Evolutionary conservation across 2,797 vertebrate genomes (phyloP), one percentile per base, ranked within the genome.

Genomic region (Scomberomorus guttatus): DNA sequence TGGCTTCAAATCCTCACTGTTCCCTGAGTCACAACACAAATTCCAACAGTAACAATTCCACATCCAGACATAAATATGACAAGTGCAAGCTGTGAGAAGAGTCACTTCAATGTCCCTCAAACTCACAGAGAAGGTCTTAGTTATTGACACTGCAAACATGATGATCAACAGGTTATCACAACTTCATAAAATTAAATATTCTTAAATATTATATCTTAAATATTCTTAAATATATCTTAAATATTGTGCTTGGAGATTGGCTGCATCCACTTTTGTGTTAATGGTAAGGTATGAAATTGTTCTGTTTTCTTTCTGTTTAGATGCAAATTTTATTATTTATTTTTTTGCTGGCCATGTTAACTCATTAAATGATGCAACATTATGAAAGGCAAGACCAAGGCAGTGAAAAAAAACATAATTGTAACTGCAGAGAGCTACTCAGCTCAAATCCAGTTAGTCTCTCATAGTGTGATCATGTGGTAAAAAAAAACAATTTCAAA

Each of bases 91-190:
- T 52, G n/a, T 5, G 13, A 32, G 29, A 32, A 32, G 37, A 1
- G 42, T 72, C 29, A 32, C 29, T 32, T 32, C 6, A 32, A 32
- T 32, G 9, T 96, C 96, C 96, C 60, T 97, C 96, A 5, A 96
- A 96, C 80, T 97, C 96, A 0, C 37, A 2, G 10, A 80, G 29
- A 52, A 6, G 52, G 62, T 50, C 39, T 29, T 48, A 5, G 9
- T 37, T 20, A 22, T 34, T 34, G n/a, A 67, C 18, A 7, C 39
- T 17, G 44, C 27, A 42, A 22, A 55, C 57, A 15, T 2, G 1
- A 42, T 2, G 7, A 25, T 25, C 29, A 20, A 51, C 29, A 18
- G 10, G 24, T 15, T 10, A 56, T 3, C 37, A 37, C 11, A 37
- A 11, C 37, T 3, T 3, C 37, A 37, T 17, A 17, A 75, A 24